Evolutionary conservation across 2,113 vertebrate genomes (phyloP), one percentile per base, ranked within the genome.

Genomic region (Microcebus griseorufus): DNA sequence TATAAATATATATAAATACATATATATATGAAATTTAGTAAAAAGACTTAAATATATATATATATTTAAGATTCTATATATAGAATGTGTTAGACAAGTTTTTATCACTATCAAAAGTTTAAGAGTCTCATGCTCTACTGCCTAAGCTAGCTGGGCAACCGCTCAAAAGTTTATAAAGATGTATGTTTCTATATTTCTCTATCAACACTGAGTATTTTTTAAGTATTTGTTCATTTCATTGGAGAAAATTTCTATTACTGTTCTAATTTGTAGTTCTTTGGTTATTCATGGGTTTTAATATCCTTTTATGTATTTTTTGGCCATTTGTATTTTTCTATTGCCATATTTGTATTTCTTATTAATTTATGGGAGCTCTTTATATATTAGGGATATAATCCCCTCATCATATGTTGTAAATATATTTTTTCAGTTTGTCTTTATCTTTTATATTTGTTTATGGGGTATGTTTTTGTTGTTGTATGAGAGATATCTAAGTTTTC

Each of bases 101-200:
- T 92, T 70, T 96, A 92, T 72, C 29, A 82, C 67, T 72, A 64
- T 82, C 80, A 95, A 39, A 96, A 93, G 42, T 94, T 60, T 95
- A 37, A 18, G 53, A 55, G 53, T 55, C 53, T 55, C 53, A 18
- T 55, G 53, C 17, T 53, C 16, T 53, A 53, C 53, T 6, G 5
- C 17, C 53, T 55, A 17, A 55, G 53, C 53, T 55, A 18, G 53
- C 53, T 18, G 16, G 17, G 53, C 5, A 5, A 55, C 17, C 1
- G 16, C 17, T 82, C 80, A 95, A 34, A 96, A 93, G 34, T 94
- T 60, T 95, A 37, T 76, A 85, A 86, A 20, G 90, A 88, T 51
- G 11, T 67, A n/a, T 69, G 17, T 37, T 84, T 88, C 58, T 12
- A 23, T 78, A 53, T 87, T 91, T 94, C 81, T 42, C 64, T 78